Percentiles rank a stretch among this genome's conserved stretches.
Conservation (phyloP, 2,113 vertebrate species). For the Mesitornis unicolor region DNA sequence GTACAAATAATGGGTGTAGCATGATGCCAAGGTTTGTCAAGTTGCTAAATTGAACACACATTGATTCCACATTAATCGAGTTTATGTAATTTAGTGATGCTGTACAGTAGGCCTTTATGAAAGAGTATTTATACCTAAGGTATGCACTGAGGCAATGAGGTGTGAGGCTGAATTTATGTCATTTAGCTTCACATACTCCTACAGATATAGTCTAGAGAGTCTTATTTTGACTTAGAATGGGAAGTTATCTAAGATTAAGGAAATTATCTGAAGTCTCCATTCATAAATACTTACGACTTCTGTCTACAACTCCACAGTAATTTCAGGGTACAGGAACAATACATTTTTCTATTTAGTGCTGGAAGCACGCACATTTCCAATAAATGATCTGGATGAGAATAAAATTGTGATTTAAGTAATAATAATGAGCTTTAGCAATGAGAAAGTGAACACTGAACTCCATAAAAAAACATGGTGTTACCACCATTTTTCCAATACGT, state of each 20-base stretch:
- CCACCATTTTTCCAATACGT: background rate
- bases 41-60: background rate
- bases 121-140: background rate
- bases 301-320: background rate
- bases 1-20: background rate
- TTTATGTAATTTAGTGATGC: background rate
- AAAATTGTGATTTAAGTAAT: background rate
- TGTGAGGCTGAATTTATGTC: background rate
- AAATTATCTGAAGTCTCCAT: background rate
- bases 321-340: background rate
- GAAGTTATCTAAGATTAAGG: background rate
- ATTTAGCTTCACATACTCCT: background rate
- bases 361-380: background rate
- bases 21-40: background rate
- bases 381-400: background rate
- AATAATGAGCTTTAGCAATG: background rate
- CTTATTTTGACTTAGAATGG: background rate
- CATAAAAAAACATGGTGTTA: background rate
- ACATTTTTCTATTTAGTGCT: background rate
- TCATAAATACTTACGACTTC: background rate
- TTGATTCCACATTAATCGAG: background rate
- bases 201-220: background rate
- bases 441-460: background rate
- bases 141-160: background rate
- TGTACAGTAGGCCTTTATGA: background rate